These are phyloP conservation scores for Cuculus canorus DNA, from an alignment of 2,797 vertebrate species.

Conservation along the genomic window DNA sequence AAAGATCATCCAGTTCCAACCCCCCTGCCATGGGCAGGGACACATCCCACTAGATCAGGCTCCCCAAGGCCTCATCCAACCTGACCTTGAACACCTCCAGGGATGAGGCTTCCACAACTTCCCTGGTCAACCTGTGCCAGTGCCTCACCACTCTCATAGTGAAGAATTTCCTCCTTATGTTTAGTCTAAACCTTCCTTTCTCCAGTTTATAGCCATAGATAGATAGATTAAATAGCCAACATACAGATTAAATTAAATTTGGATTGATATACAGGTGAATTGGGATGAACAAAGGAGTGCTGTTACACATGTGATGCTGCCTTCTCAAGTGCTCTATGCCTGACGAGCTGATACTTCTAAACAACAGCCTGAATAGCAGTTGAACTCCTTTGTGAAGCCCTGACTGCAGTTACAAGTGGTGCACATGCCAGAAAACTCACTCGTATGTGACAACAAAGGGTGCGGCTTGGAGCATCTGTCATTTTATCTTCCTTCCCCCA, in stretches of 20 bases:
- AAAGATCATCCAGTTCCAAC: no score
- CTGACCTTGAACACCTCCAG: no score
- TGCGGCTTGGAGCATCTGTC: background rate
- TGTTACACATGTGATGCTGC: background rate
- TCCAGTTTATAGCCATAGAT: no score
- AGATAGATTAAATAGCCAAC: background rate
- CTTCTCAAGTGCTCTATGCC: background rate
- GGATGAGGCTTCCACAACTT: no score
- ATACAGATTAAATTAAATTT: background rate
- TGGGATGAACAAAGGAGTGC: background rate
- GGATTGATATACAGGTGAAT: background rate
- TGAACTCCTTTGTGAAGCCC: background rate
- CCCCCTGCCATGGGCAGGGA: no score
- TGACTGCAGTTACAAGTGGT: background rate
- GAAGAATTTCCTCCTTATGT: no score
- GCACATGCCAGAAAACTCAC: background rate
- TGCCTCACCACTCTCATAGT: no score
- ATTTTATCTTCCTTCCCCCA: conserved; percentile 1
- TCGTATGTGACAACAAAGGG: background rate
- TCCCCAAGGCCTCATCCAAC: no score
- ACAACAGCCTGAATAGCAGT: background rate
- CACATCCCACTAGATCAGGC: no score
- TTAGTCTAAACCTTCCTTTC: no score
- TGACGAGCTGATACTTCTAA: background rate
- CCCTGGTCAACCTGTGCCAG: no score